Percentiles rank a stretch among this genome's conserved stretches.
Conservation (phyloP, 2,888 invertebrate genomes). For the Diarsia brunnea region DNA sequence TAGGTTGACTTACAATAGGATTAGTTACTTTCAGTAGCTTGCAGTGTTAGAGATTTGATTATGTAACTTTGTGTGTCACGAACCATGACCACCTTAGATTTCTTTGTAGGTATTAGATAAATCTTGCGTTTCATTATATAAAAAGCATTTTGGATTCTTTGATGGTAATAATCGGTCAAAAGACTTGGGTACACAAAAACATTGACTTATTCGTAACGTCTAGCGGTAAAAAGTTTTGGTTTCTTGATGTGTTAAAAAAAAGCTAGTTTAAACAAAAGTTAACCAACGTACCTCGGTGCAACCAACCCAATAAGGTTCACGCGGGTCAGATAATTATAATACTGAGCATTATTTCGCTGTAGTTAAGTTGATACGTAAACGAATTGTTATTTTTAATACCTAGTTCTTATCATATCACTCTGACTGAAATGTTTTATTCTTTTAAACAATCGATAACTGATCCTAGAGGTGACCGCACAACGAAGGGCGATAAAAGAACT, state of each 20-base stretch:
- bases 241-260: neutral
- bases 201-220: too few relatives aligned
- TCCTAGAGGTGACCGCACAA: slow-evolving; percentile 58
- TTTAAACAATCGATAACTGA: slow-evolving; percentile 64
- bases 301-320: slow-evolving; percentile 69
- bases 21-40: neutral
- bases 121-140: neutral
- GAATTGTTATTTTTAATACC: slow-evolving; percentile 75
- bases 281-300: slow-evolving; percentile 46
- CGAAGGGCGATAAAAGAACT: slow-evolving; percentile 55
- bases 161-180: neutral
- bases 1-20: neutral
- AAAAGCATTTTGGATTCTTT: neutral
- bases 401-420: slow-evolving; percentile 69
- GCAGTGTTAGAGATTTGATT: neutral
- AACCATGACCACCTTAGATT: neutral
- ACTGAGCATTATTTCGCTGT: slow-evolving; percentile 73
- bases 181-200: neutral
- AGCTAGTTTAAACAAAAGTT: slow-evolving; percentile 32
- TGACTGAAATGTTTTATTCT: slow-evolving; percentile 50
- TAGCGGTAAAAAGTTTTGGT: neutral
- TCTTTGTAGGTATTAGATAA: neutral
- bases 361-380: slow-evolving; percentile 73
- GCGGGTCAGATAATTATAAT: slow-evolving; percentile 80
- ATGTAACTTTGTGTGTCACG: too few relatives aligned